phyloP scores from a whole-genome alignment of 2,797 vertebrate genomes.

The Microctenopoma lineatum region DNA sequence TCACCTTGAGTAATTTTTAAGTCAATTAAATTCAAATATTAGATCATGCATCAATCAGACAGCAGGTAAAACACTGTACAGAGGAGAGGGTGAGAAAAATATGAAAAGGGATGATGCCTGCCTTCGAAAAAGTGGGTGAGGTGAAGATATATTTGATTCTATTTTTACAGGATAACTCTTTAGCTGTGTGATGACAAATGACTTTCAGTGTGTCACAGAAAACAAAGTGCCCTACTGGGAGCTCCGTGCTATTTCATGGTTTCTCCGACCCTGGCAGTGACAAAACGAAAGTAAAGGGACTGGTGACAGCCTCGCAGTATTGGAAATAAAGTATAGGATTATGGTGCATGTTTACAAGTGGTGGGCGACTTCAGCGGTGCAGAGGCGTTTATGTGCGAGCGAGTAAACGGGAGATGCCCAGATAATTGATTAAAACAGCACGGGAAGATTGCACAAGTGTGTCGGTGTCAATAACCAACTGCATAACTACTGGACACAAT shows the following conservation, averaged over 20 bases:
- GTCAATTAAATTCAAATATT: constrained; percentile 68
- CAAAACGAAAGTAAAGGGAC: constrained; percentile 63
- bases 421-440: constrained; percentile 44
- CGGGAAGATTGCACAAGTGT: constrained; percentile 22
- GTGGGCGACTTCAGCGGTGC: not conserved
- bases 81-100: constrained; percentile 12
- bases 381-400: not conserved
- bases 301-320: constrained; percentile 18
- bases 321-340: constrained; percentile 12
- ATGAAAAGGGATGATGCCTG: constrained; percentile 20
- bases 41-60: constrained; percentile 52
- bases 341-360: constrained; percentile 18
- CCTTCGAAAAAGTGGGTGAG: constrained; percentile 39
- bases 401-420: not conserved
- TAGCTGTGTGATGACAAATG: constrained; percentile 68
- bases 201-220: constrained; percentile 61
- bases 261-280: constrained; percentile 68
- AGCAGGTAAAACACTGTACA: constrained; percentile 32
- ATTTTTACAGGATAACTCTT: constrained; percentile 72
- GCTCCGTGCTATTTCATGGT: constrained; percentile 63
- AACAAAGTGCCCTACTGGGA: constrained; percentile 68
- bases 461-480: constrained; percentile 31
- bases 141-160: constrained; percentile 65
- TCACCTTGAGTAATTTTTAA: constrained; percentile 55
- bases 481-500: constrained; percentile 34